Evolutionary conservation across 1,140 invertebrate species (phyloP).

Genomic region (Drosophila varians): DNA sequence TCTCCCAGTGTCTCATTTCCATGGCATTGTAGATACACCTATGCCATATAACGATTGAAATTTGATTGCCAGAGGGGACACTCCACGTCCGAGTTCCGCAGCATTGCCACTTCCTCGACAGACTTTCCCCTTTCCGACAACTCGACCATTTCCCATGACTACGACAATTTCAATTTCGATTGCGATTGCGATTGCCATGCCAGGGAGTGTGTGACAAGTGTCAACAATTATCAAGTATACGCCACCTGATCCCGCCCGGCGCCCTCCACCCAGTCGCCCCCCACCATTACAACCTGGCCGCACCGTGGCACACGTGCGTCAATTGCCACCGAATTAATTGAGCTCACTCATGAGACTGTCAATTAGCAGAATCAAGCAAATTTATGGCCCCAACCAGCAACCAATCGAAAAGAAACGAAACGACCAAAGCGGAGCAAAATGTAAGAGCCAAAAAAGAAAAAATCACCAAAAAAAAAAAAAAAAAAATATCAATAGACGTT

Average conservation of each 20-base stretch:
- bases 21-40: conserved; percentile 16
- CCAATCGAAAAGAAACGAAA: conserved; percentile 11
- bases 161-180: conserved; percentile 41
- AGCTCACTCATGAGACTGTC: conserved; percentile 74
- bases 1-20: conserved; percentile 6
- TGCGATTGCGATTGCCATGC: conserved; percentile 9
- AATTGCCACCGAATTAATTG: conserved; percentile 76
- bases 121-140: neutral
- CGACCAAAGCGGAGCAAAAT: conserved; percentile 7
- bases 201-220: conserved; percentile 57
- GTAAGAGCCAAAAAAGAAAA: conserved; percentile 9
- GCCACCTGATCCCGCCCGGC: conserved; percentile 60
- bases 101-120: neutral
- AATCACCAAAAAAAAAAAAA: conserved; percentile 23
- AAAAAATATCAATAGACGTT: conserved; percentile 37
- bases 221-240: conserved; percentile 80
- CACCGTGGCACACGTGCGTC: conserved; percentile 57
- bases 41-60: conserved; percentile 6
- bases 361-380: conserved; percentile 67
- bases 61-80: conserved; percentile 18
- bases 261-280: no score
- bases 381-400: conserved; percentile 50
- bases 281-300: no score
- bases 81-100: neutral
- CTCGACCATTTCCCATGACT: conserved; percentile 16